phyloP scores from a whole-genome alignment of 1,140 invertebrate genomes.

The Drosophila burlai region DNA sequence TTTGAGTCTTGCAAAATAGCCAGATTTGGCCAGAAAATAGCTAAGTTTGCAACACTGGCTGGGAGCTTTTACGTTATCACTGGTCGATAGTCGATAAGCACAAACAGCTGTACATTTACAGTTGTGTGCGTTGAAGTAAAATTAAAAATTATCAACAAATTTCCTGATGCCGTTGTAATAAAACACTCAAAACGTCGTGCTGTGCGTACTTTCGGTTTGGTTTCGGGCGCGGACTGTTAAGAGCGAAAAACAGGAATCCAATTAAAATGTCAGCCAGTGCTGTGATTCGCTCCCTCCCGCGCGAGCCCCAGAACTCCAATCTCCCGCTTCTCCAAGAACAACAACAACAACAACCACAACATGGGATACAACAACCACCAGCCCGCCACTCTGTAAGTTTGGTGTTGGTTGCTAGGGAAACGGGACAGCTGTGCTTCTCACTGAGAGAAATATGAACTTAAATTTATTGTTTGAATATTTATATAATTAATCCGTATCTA shows the following conservation, averaged over 20 bases:
- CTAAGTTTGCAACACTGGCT: no score
- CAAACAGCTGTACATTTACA: background rate
- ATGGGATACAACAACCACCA: slow-evolving; percentile 5
- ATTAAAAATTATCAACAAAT: slow-evolving; percentile 5
- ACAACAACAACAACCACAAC: slow-evolving; percentile 5
- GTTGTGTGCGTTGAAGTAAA: slow-evolving; percentile 11
- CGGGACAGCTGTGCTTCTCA: background rate
- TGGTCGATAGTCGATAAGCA: no score
- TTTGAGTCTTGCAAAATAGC: no score
- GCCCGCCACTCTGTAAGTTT: slow-evolving; percentile 20
- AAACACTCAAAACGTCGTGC: slow-evolving; percentile 29
- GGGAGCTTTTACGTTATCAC: no score
- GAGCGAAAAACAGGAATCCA: slow-evolving; percentile 19
- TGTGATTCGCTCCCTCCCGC: slow-evolving; percentile 1
- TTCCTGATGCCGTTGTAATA: slow-evolving; percentile 13
- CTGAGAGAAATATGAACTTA: no score
- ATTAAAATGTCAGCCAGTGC: slow-evolving; percentile 31
- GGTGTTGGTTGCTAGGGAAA: slow-evolving; percentile 14
- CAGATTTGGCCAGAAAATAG: no score
- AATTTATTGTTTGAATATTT: no score
- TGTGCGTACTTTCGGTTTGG: slow-evolving; percentile 8
- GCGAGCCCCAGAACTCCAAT: background rate
- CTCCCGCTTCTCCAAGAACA: slow-evolving; percentile 7
- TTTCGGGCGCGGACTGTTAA: slow-evolving; percentile 12
- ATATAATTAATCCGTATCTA: no score